These are phyloP conservation scores for Archocentrus centrarchus DNA, from an alignment of 2,113 vertebrate genomes.

Conservation along the genomic window DNA sequence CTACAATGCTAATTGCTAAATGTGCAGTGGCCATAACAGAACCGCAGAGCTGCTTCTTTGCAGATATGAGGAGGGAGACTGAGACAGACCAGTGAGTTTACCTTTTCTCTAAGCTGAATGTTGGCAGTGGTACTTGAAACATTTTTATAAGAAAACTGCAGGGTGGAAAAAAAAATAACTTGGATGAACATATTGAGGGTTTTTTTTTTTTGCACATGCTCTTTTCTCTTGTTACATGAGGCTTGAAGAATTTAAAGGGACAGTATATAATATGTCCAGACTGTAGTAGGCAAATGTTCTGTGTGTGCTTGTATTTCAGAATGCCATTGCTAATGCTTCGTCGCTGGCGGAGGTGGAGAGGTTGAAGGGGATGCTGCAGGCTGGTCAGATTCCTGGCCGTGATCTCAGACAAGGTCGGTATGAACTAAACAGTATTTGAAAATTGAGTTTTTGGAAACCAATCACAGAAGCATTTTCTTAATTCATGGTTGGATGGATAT, in stretches of 20 bases:
- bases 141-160: too few relatives aligned
- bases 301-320: constrained; percentile 69
- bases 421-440: rapidly evolving
- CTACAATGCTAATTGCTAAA: too few relatives aligned
- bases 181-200: neutral
- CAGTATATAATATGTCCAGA: neutral
- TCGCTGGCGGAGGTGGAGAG: constrained; percentile 95
- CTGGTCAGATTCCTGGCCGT: constrained; percentile 93
- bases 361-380: constrained; percentile 92
- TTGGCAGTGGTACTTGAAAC: too few relatives aligned
- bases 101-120: too few relatives aligned
- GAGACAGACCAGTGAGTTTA: too few relatives aligned
- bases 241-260: neutral
- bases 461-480: neutral
- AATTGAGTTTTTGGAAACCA: too few relatives aligned
- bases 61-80: too few relatives aligned
- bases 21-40: too few relatives aligned
- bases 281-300: neutral
- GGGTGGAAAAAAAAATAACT: too few relatives aligned
- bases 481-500: too few relatives aligned
- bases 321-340: constrained; percentile 92
- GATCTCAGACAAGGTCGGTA: constrained; percentile 86
- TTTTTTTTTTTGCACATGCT: too few relatives aligned
- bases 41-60: too few relatives aligned
- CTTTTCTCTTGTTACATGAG: neutral